These are phyloP conservation scores for Ectemnius continuus DNA, from an alignment of 2,888 invertebrate species.

Conservation along the genomic window DNA sequence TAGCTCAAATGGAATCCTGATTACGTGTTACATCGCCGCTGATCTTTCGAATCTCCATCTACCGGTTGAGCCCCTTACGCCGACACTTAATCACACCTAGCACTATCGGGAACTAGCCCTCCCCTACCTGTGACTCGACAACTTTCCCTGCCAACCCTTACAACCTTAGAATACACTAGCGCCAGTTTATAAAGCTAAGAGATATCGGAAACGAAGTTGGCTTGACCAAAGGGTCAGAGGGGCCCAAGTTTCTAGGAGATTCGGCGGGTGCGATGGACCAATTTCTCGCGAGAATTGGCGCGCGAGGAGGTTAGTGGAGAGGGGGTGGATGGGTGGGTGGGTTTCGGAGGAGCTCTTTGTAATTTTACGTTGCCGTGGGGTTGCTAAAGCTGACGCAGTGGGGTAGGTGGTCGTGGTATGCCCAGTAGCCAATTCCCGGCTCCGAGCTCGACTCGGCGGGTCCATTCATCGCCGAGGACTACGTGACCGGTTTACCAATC, in stretches of 20 bases:
- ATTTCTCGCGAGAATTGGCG: constrained; percentile 31
- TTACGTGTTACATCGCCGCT: constrained; percentile 41
- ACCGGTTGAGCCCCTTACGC: neutral
- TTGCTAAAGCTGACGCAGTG: constrained; percentile 73
- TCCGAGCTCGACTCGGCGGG: constrained; percentile 76
- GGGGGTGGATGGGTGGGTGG: constrained; percentile 36
- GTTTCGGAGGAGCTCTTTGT: constrained; percentile 69
- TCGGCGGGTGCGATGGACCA: constrained; percentile 39
- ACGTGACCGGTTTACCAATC: constrained; percentile 78
- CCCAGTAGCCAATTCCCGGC: constrained; percentile 78
- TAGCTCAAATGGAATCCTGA: constrained; percentile 58
- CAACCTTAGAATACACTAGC: too few relatives aligned
- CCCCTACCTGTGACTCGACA: too few relatives aligned
- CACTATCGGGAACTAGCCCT: too few relatives aligned
- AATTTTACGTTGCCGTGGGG: constrained; percentile 70
- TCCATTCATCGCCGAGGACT: constrained; percentile 78
- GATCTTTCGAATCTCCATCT: constrained; percentile 33
- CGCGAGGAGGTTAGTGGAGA: neutral
- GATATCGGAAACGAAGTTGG: too few relatives aligned
- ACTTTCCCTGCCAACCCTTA: too few relatives aligned
- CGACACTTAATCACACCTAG: too few relatives aligned
- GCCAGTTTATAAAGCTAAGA: too few relatives aligned
- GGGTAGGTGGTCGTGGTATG: constrained; percentile 76
- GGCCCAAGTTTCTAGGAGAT: neutral
- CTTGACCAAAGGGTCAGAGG: too few relatives aligned